Conservation (phyloP, 2,888 invertebrate species). For the Callyntrura guangdongensis region DNA sequence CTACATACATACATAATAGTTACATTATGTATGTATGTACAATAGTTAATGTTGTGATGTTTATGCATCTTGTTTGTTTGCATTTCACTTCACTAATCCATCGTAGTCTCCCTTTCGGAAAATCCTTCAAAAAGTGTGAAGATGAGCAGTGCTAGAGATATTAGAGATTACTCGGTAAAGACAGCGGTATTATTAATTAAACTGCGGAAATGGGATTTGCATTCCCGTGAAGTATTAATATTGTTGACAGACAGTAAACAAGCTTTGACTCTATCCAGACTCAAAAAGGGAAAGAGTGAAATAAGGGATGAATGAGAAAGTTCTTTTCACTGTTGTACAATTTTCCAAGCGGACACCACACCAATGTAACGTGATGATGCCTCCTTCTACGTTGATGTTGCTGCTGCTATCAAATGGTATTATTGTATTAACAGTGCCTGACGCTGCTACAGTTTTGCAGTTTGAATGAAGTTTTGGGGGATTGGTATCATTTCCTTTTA, state of each 20-base stretch:
- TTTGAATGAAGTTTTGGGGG: slow-evolving; percentile 31
- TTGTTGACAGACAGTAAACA: slow-evolving; percentile 61
- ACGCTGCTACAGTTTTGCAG: not conserved
- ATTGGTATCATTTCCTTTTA: not conserved
- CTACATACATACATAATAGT: no score
- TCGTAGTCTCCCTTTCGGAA: not conserved
- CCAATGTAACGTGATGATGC: not conserved
- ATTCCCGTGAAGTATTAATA: slow-evolving; percentile 53
- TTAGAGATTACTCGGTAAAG: slow-evolving; percentile 31
- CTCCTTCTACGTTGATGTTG: not conserved
- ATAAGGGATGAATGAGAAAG: not conserved
- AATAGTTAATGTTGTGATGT: not conserved
- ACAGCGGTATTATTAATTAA: slow-evolving; percentile 54
- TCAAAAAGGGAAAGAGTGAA: slow-evolving; percentile 23
- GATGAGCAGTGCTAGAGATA: slow-evolving; percentile 13
- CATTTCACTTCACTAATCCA: slow-evolving; percentile 11
- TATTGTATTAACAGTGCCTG: slow-evolving; percentile 36
- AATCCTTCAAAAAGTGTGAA: slow-evolving; percentile 2
- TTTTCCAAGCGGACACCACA: not conserved
- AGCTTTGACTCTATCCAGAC: slow-evolving; percentile 34
- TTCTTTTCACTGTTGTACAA: no score
- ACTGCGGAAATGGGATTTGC: slow-evolving; percentile 48
- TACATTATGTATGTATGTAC: no score
- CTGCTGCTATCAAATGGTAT: slow-evolving; percentile 31
- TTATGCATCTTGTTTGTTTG: not conserved